Base-by-base conservation (phyloP, 2,888 invertebrate species). In the Fragum fragum region DNA sequence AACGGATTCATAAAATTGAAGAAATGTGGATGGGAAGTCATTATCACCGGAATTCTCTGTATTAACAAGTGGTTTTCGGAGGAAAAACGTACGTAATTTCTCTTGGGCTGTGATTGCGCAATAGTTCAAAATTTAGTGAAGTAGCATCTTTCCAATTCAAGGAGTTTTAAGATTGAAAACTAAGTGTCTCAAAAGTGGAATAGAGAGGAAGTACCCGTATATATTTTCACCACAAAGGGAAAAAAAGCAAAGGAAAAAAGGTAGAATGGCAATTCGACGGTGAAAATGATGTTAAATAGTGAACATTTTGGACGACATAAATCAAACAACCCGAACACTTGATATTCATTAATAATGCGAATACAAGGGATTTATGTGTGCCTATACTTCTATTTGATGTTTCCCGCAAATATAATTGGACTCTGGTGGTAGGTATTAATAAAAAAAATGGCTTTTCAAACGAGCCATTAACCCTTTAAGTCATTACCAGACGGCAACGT, bases 381-480 rank as follows among this genome's bases (percentile, higher is more conserved):
- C 95, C 96, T 97, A 95, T 97, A 97, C 95, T 96, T 97, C 95
- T 96, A 97, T 96, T 96, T 97, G 95, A 96, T 97, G 96, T 97
- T 97, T 96, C 97, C 97, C 95, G 97, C 97, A 96, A 97, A 97
- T 95, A 93, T 93, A 52, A 92, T 93, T 73, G 97, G 97, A 95
- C 96, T 97, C 95, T 97, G 97, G 96, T 97, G 97, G 97, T 97
- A 96, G 97, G 97, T 97, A 94, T 76, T 0, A 47, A 47, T 16
- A 9, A 39, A 9, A 9, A 47, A 6, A 36, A 6, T 36, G 32
- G 32, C 32, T 9, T 3, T 36, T 36, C 32, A 36, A 36, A 6
- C n/a, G n/a, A 9, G 32, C 32, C 32, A 36, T 36, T 36, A 36
- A 36, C 32, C n/a, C n/a, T n/a, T n/a, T n/a, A n/a, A n/a, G n/a